phyloP scores from a whole-genome alignment of 2,797 vertebrate species.

The Urocyon cinereoargenteus region DNA sequence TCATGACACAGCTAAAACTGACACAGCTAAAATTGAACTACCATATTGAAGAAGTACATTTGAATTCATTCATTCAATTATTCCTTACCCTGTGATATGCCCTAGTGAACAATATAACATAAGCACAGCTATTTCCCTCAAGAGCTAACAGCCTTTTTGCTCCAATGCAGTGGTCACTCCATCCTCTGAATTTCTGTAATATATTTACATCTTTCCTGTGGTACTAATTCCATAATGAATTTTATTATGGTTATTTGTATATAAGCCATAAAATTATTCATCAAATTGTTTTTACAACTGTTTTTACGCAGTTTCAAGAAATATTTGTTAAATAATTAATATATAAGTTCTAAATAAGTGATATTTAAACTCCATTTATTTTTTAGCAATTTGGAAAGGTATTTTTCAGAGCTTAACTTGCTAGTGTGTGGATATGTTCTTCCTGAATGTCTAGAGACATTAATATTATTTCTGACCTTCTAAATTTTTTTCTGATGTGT shows the following conservation, averaged over 20 bases:
- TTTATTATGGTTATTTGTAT: not conserved
- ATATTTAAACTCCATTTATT: not conserved
- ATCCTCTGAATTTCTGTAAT: not conserved
- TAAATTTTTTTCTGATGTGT: not conserved
- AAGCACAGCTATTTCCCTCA: not conserved
- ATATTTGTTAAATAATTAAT: not conserved
- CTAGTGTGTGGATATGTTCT: not conserved
- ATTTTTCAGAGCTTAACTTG: not conserved
- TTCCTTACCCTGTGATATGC: not conserved
- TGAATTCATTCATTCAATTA: not conserved
- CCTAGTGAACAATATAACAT: not conserved
- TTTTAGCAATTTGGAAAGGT: not conserved
- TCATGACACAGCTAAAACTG: not conserved
- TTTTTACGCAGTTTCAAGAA: not conserved
- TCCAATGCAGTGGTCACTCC: not conserved
- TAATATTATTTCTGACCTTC: slow-evolving; percentile 18
- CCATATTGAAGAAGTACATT: not conserved
- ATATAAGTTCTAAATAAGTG: not conserved
- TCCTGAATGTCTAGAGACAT: not conserved
- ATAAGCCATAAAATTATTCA: not conserved
- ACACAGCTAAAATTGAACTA: not conserved
- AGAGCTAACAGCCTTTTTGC: not conserved
- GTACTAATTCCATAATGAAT: not conserved
- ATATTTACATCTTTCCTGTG: not conserved
- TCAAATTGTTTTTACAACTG: not conserved